phyloP scores from a whole-genome alignment of 64 coral and sea anemone genomes.

The Trachythela sp. region DNA sequence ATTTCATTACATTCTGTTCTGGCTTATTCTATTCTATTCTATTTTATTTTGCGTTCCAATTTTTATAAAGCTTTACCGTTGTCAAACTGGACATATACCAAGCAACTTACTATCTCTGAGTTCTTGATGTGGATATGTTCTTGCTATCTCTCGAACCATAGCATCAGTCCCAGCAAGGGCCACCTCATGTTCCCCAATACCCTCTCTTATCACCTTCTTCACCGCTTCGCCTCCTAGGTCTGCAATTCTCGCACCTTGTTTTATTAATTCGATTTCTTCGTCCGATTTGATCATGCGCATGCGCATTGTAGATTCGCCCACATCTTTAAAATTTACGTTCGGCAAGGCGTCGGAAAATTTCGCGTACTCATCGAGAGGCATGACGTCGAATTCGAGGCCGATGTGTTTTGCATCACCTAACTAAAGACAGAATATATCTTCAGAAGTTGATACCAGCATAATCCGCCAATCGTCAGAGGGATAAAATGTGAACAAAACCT shows the following conservation, averaged over 20 bases:
- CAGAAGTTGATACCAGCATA: too few relatives aligned
- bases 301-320: slow-evolving; percentile 36
- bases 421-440: too few relatives aligned
- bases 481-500: too few relatives aligned
- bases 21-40: too few relatives aligned
- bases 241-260: slow-evolving; percentile 44
- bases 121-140: slow-evolving; percentile 32
- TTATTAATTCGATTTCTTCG: slow-evolving; percentile 42
- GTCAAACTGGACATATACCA: not conserved
- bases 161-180: slow-evolving; percentile 30
- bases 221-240: slow-evolving; percentile 42
- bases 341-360: slow-evolving; percentile 46
- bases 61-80: too few relatives aligned
- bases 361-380: slow-evolving; percentile 4
- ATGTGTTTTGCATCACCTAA: slow-evolving; percentile 36
- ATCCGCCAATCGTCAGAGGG: too few relatives aligned
- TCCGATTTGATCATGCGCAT: slow-evolving; percentile 48
- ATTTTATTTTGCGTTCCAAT: not conserved
- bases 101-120: slow-evolving; percentile 60
- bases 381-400: slow-evolving; percentile 49
- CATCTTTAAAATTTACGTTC: slow-evolving; percentile 36
- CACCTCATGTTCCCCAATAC: slow-evolving; percentile 49
- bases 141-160: slow-evolving; percentile 49
- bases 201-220: slow-evolving; percentile 39
- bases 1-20: too few relatives aligned